Base-by-base conservation (phyloP, 2,113 vertebrate species). In the Dicerorhinus sumatrensis region DNA sequence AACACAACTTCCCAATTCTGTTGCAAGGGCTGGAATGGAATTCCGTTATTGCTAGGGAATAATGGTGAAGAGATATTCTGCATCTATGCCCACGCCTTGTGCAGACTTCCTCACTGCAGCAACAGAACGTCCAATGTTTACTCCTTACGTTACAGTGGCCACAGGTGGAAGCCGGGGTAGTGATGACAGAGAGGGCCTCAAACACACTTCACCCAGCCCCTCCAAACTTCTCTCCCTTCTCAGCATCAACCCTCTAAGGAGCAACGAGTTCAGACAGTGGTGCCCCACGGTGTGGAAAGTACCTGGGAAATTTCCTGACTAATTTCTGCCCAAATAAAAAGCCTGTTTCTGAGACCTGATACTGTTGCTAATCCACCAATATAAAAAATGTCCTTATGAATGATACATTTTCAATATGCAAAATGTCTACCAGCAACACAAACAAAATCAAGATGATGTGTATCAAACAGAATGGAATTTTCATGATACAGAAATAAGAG, bases 61-160 rank as follows among this genome's bases (percentile, higher is more conserved):
- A 0, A 1, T 3, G 17, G 17, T 0, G 18, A 54, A 5, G 39
- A 20, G 51, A 18, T 4, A 10, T 0, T 21, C 8, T 36, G 36
- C 2, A 0, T 3, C 10, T 17, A 17, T 0, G 6, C 6, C 5
- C 31, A 1, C 0, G 12, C 33, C 23, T 6, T 8, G 1, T 0
- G 6, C 4, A 1, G 27, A 8, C 13, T 1, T 21, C 14, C 4
- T 62, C 6, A 14, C 80, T 1, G 16, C 0, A 0, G 73, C 4
- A 1, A 13, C 27, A 12, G 14, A 6, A 0, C 0, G 0, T 2
- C n/a, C 29, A 4, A 29, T 11, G 11, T 48, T 46, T 20, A 21
- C 13, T 46, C 10, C 29, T 21, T 9, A 17, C 13, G 4, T 1
- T 0, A 16, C 25, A 72, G 42, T 2, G 2, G n/a, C 42, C 11